Conservation (phyloP, 2,888 invertebrate species). For the Macrosoma leucophasiata region DNA sequence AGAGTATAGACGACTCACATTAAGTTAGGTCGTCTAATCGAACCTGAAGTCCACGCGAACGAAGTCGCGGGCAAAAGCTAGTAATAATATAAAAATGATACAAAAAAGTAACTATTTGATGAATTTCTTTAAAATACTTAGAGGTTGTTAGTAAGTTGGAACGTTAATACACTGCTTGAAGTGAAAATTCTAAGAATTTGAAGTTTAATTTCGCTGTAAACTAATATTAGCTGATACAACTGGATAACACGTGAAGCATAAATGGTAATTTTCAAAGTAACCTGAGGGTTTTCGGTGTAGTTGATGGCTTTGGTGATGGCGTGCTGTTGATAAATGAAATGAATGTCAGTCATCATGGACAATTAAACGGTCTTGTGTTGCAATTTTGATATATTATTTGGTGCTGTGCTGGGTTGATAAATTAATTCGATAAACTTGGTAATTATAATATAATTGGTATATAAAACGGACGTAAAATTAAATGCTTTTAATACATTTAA, state of each 20-base stretch:
- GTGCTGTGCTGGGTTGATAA: neutral
- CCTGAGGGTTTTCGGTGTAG: slow-evolving; percentile 74
- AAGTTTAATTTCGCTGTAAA: slow-evolving; percentile 1
- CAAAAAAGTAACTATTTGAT: no score
- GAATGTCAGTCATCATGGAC: slow-evolving; percentile 38
- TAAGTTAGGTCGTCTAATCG: no score
- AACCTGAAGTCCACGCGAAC: no score
- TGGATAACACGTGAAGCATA: slow-evolving; percentile 34
- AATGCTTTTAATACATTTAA: neutral
- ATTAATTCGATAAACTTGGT: neutral
- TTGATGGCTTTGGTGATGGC: slow-evolving; percentile 73
- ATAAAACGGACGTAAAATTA: neutral
- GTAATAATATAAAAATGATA: no score
- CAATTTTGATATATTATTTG: neutral
- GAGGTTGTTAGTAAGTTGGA: no score
- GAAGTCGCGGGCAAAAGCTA: no score
- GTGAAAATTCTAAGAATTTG: neutral
- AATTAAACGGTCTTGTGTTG: slow-evolving; percentile 8
- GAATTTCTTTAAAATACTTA: no score
- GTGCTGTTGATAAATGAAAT: slow-evolving; percentile 72
- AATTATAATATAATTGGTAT: neutral
- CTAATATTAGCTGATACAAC: neutral
- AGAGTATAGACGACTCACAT: no score
- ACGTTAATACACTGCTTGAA: no score
- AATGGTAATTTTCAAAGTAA: slow-evolving; percentile 49